phyloP scores from a whole-genome alignment of 2,888 invertebrate species.

The Metalampra italica region DNA sequence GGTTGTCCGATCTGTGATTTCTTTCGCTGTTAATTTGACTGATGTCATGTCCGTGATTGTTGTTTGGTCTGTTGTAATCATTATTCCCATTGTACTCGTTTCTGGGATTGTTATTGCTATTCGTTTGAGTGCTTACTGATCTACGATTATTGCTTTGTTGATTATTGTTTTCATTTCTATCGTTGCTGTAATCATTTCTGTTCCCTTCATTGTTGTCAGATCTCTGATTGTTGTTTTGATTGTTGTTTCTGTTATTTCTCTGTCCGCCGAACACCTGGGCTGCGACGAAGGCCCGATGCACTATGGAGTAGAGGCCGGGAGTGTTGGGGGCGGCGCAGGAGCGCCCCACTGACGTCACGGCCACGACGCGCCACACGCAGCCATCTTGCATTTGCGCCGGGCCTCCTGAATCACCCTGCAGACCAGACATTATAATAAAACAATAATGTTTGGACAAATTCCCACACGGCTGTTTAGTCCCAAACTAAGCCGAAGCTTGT shows the following conservation, averaged over 20 bases:
- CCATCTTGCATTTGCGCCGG: conserved; percentile 64
- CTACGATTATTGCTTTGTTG: not conserved
- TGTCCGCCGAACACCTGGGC: conserved; percentile 8
- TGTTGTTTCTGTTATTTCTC: not conserved
- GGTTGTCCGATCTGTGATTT: no score
- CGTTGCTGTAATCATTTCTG: not conserved
- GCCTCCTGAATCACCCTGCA: conserved; percentile 68
- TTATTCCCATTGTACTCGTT: not conserved
- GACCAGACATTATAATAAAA: no score
- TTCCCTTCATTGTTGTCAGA: not conserved
- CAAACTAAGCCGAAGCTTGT: no score
- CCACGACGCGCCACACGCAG: conserved; percentile 60
- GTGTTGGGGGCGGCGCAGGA: conserved; percentile 61
- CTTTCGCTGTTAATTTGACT: no score
- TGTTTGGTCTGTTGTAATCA: not conserved
- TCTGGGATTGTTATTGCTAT: not conserved
- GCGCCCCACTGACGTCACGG: conserved; percentile 60
- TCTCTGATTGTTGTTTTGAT: not conserved
- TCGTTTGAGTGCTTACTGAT: not conserved
- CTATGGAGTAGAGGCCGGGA: conserved; percentile 55
- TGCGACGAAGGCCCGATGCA: conserved; percentile 18
- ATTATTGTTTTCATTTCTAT: not conserved
- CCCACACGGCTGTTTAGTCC: no score
- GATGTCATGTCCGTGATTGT: no score
- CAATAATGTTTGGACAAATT: no score